These are phyloP conservation scores for Atta texana DNA, from an alignment of 1,140 invertebrate species.

Conservation along the genomic window DNA sequence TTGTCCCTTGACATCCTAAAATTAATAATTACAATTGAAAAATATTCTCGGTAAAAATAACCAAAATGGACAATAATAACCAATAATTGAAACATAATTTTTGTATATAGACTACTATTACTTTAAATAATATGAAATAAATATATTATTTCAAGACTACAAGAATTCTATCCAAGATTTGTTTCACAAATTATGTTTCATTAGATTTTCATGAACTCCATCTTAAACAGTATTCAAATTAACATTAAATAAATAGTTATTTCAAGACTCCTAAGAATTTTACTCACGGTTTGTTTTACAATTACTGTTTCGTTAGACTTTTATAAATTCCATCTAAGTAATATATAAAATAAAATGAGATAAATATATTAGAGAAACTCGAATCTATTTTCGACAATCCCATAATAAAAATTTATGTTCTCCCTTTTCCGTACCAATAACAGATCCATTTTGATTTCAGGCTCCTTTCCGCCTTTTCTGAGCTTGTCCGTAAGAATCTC, in stretches of 20 bases:
- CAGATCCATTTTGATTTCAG: conserved; percentile 50
- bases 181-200: no score
- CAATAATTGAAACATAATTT: background rate
- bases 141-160: background rate
- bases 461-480: conserved; percentile 26
- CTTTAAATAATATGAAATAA: background rate
- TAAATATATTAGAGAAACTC: no score
- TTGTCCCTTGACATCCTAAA: conserved; percentile 75
- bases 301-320: background rate
- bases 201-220: background rate
- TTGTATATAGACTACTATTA: background rate
- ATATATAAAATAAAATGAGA: background rate
- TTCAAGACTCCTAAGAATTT: background rate
- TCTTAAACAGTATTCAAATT: background rate
- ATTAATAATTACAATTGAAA: conserved; percentile 13
- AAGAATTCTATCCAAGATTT: background rate
- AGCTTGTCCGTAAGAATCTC: conserved; percentile 18
- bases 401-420: background rate
- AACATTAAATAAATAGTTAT: background rate
- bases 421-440: conserved; percentile 53
- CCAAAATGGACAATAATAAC: no score
- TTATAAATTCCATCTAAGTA: background rate
- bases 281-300: background rate
- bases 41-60: no score
- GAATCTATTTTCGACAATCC: no score